Conservation (phyloP, 2,113 vertebrate species). For the Calonectris borealis region DNA sequence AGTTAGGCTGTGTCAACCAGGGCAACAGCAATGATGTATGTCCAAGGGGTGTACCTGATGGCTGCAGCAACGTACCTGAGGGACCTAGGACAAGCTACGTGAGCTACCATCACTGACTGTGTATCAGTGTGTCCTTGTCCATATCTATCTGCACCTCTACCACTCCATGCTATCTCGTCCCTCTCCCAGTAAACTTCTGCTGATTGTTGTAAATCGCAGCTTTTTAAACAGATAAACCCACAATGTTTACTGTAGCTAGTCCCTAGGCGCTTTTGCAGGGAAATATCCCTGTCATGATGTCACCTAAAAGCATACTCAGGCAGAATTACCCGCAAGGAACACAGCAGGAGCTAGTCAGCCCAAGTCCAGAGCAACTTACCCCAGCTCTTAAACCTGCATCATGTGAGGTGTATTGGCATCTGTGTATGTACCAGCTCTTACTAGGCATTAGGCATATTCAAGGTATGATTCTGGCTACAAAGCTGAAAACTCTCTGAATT, state of each 20-base stretch:
- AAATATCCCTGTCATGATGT: background rate
- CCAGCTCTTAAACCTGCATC: background rate
- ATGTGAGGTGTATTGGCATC: background rate
- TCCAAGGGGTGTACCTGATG: background rate
- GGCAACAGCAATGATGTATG: background rate
- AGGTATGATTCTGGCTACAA: background rate
- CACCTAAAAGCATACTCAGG: background rate
- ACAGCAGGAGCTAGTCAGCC: background rate
- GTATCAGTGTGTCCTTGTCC: rapidly evolving
- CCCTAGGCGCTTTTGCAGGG: background rate
- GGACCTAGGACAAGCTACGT: rapidly evolving
- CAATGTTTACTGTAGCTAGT: background rate
- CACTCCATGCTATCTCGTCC: background rate
- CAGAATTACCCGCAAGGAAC: background rate
- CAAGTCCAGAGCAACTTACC: background rate
- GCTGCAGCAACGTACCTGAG: background rate
- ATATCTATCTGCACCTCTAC: background rate
- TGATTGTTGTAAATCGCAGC: background rate
- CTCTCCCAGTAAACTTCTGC: background rate
- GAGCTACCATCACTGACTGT: background rate
- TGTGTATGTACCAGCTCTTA: background rate
- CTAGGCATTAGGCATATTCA: background rate
- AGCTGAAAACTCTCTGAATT: background rate
- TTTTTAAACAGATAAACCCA: background rate
- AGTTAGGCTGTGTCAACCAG: background rate